Base-by-base conservation (phyloP, 2,888 invertebrate species). In the Pemphredon lugubris region DNA sequence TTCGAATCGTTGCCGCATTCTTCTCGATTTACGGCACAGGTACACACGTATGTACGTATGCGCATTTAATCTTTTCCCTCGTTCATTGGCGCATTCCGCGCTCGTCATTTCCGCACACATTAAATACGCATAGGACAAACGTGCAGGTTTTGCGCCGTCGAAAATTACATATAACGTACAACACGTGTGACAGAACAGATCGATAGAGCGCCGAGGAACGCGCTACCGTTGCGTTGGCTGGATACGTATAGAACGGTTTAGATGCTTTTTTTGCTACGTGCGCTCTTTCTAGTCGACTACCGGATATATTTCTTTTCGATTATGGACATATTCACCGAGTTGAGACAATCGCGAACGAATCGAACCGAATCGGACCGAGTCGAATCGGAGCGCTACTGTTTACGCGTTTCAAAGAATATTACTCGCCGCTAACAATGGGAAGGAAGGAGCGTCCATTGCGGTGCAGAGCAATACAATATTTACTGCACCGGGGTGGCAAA, bases 351-450 rank as follows among this genome's bases (percentile, higher is more conserved):
- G 26, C 26, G 26, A 26, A 40, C 14, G 16, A 40, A 40, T 3
- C 39, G 39, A 4, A 7, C 6, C 5, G 2, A 34, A 2, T 34
- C 34, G n/a, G n/a, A 34, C 7, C 2, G 34, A n/a, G n/a, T n/a
- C n/a, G n/a, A n/a, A n/a, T n/a, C n/a, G n/a, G n/a, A n/a, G n/a
- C n/a, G n/a, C n/a, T n/a, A n/a, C n/a, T n/a, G n/a, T n/a, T 34
- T 34, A 34, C 2, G 47, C 48, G 58, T 69, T 66, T 58, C 71
- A 59, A 30, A 45, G 54, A 58, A 61, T 74, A 66, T 63, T 58
- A 69, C 61, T 79, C 72, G 74, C 44, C 55, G 65, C 37, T 50
- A 37, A 59, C 60, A 75, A 71, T 48, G 70, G 65, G 37, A 63
- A 54, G 63, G 69, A 44, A 39, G 42, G 50, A 34, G 50, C 45